Percentiles rank a stretch among this genome's conserved stretches.
Evolutionary conservation across 1,140 invertebrate species (phyloP).

Genomic region (Neuroterus valhalla): DNA sequence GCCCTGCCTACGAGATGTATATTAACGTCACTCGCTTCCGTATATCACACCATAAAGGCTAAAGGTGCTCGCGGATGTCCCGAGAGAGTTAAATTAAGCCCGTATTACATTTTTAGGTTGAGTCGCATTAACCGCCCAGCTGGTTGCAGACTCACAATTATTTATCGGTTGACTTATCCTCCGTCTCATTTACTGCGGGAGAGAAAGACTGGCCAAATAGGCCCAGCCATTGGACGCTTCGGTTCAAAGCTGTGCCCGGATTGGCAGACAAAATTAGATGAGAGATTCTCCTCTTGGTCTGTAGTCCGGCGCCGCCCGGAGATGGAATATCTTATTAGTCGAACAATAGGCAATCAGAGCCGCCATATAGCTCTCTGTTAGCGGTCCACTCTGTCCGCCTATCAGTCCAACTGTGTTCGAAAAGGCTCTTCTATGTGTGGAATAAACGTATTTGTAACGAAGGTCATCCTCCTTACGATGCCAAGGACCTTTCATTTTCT

Average conservation of each 20-base stretch:
- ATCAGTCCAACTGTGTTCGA: constrained; percentile 1
- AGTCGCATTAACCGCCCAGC: constrained; percentile 62
- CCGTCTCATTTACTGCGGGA: constrained; percentile 59
- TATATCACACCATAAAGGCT: constrained; percentile 47
- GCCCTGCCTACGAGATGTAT: constrained; percentile 27
- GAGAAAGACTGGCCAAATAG: constrained; percentile 37
- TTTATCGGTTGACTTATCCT: constrained; percentile 68
- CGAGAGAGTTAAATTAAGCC: constrained; percentile 63
- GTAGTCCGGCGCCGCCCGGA: constrained; percentile 55
- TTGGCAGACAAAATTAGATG: constrained; percentile 50
- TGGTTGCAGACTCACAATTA: constrained; percentile 61
- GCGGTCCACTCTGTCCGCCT: constrained; percentile 54
- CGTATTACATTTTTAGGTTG: constrained; percentile 62
- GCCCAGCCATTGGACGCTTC: constrained; percentile 52
- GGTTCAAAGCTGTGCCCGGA: constrained; percentile 54
- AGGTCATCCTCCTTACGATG: constrained; percentile 13
- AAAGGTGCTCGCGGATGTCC: constrained; percentile 46
- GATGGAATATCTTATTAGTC: constrained; percentile 73
- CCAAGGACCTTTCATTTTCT: too few species aligned
- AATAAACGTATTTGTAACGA: constrained; percentile 26
- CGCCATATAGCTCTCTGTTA: constrained; percentile 67
- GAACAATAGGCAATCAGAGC: constrained; percentile 73
- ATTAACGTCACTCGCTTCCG: constrained; percentile 51
- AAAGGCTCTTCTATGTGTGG: constrained; percentile 36
- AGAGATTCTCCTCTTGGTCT: constrained; percentile 41